Percentiles rank a stretch among this genome's conserved stretches.
These are phyloP conservation scores for Pyrocoelia pectoralis DNA, from an alignment of 2,888 invertebrate species.

Conservation along the genomic window DNA sequence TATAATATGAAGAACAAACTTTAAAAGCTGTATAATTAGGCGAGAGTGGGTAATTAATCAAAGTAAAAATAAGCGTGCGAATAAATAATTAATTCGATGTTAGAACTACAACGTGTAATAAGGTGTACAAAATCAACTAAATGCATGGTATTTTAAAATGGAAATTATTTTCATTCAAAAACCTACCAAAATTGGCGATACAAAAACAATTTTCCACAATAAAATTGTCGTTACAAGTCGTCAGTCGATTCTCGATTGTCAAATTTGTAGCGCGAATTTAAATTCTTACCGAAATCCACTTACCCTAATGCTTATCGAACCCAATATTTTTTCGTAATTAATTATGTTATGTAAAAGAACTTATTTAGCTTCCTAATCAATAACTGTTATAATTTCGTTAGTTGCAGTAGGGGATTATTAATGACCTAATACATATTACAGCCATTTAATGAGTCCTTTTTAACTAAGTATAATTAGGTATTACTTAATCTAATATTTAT, in stretches of 20 bases:
- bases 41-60: slow-evolving; percentile 9
- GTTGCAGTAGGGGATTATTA: no score
- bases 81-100: not conserved
- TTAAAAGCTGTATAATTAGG: slow-evolving; percentile 8
- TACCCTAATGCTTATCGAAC: not conserved
- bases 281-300: slow-evolving; percentile 5
- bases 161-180: slow-evolving; percentile 25
- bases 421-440: no score
- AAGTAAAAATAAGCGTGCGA: not conserved
- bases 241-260: slow-evolving; percentile 8
- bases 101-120: not conserved
- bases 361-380: not conserved
- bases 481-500: no score
- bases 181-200: slow-evolving; percentile 25
- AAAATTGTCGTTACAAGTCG: no score
- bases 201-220: slow-evolving; percentile 21
- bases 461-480: no score
- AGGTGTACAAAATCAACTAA: not conserved
- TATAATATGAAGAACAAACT: slow-evolving; percentile 7
- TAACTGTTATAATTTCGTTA: not conserved
- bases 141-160: not conserved
- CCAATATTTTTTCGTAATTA: not conserved
- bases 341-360: not conserved
- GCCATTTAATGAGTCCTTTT: no score
- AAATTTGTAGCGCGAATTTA: slow-evolving; percentile 14